phyloP scores from a whole-genome alignment of 2,888 invertebrate genomes.

The Patella pellucida region DNA sequence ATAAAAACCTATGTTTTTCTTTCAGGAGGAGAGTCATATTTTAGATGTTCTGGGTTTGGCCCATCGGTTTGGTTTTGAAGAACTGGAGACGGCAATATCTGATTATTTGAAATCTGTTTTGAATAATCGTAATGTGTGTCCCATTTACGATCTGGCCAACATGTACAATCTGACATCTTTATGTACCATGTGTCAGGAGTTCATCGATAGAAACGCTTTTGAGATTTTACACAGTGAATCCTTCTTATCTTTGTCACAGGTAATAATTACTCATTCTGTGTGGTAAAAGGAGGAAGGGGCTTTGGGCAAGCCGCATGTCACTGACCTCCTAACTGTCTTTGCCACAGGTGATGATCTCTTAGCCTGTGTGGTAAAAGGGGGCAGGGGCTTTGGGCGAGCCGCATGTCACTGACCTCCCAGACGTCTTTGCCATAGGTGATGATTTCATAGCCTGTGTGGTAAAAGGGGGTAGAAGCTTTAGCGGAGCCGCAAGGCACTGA shows the following conservation, averaged over 20 bases:
- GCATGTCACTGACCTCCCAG: too few species aligned
- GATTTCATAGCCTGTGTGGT: too few species aligned
- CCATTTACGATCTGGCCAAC: constrained; percentile 93
- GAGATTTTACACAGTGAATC: constrained; percentile 88
- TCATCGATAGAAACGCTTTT: constrained; percentile 89
- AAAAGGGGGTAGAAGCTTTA: too few species aligned
- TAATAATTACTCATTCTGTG: constrained; percentile 70
- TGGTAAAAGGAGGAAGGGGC: neutral
- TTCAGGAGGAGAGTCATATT: constrained; percentile 68
- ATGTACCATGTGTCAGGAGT: constrained; percentile 86
- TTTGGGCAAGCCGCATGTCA: too few species aligned
- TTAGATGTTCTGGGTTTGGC: constrained; percentile 84
- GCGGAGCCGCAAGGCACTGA: too few species aligned
- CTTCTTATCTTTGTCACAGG: constrained; percentile 87
- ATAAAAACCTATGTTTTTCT: neutral
- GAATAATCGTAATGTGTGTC: constrained; percentile 89
- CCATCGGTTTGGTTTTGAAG: constrained; percentile 94
- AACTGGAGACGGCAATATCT: constrained; percentile 91
- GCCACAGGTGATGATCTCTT: too few species aligned
- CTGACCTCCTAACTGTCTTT: too few species aligned
- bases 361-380: neutral
- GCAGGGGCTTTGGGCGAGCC: neutral
- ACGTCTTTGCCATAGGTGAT: too few species aligned
- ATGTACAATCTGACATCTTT: constrained; percentile 77
- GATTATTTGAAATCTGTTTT: constrained; percentile 92